These are phyloP conservation scores for Anas bahamensis DNA, from an alignment of 2,797 vertebrate species.

Conservation along the genomic window DNA sequence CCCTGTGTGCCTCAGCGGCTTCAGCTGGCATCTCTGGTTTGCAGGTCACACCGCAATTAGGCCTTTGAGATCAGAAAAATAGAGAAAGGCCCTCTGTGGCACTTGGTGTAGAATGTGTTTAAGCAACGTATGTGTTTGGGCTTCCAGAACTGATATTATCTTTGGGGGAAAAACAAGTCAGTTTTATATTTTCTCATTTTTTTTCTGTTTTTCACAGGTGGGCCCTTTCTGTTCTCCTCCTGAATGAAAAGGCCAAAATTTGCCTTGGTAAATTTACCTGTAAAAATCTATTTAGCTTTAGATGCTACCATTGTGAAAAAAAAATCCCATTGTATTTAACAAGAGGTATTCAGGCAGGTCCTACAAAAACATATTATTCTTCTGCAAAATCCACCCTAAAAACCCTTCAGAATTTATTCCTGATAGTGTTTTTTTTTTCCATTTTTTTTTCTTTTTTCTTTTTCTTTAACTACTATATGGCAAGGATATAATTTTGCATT, in stretches of 20 bases:
- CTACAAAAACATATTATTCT: background rate
- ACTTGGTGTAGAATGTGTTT: background rate
- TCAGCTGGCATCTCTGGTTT: background rate
- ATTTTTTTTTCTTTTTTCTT: background rate
- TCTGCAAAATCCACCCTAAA: background rate
- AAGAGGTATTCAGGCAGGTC: background rate
- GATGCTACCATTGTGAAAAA: background rate
- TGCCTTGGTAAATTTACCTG: background rate
- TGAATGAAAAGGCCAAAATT: background rate
- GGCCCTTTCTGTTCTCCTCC: background rate
- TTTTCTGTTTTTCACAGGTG: background rate
- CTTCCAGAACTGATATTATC: background rate
- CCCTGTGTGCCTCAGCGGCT: background rate
- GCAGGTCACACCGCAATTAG: background rate
- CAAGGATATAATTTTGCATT: conserved; percentile 2
- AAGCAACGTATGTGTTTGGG: background rate
- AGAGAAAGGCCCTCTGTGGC: background rate
- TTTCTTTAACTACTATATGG: background rate
- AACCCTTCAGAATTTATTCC: background rate
- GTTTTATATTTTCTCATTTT: background rate
- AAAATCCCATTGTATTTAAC: background rate
- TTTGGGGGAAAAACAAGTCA: background rate
- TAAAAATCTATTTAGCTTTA: background rate
- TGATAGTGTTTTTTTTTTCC: background rate
- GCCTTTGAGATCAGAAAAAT: background rate